Base-by-base conservation (phyloP, 1,140 invertebrate genomes). In the Drosophila sechellia region DNA sequence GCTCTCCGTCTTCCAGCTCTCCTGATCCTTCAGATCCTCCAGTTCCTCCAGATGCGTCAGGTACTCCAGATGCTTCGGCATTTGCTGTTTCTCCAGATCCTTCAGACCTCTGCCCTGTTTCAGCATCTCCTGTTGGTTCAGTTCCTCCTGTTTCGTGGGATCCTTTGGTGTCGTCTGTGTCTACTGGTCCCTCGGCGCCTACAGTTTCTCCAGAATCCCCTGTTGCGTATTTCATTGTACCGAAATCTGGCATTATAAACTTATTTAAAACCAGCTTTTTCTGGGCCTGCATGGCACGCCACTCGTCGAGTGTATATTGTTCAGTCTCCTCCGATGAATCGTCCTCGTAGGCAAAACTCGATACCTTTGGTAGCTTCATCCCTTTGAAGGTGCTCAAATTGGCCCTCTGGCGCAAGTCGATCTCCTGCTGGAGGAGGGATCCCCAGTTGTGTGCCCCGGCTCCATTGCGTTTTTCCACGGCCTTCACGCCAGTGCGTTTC, bases 341-440 rank as follows among this genome's bases (percentile, higher is more conserved):
- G 79, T 96, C 95, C 3, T 15, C 12, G 1, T 4, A 6, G 2
- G 1, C 2, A 11, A 2, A 27, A 10, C 27, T 20, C 35, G 45
- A 43, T 1, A 37, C n/a, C 25, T 45, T 22, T 35, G 40, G 0
- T 17, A 53, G 93, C 94, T 3, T 55, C 20, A 1, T 31, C 12
- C 5, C 22, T 15, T 25, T 6, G 34, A 0, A 93, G 93, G 10
- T 92, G 92, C 77, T 5, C 13, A 5, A 48, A 25, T 48, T 22
- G 20, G 20, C 17, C 12, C n/a, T 10, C n/a, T 39, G 27, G 20
- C 50, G 43, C 45, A 93, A 93, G 93, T 96, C 96, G 74, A 97
- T 95, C 74, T 98, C 97, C 93, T 98, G 97, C 92, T 96, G 96
- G 77, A 97, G 96, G 77, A 97, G 94, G 53, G 95, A 97, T 79